These are phyloP conservation scores for Nomada fucata DNA, from an alignment of 2,888 invertebrate species.

Conservation along the genomic window DNA sequence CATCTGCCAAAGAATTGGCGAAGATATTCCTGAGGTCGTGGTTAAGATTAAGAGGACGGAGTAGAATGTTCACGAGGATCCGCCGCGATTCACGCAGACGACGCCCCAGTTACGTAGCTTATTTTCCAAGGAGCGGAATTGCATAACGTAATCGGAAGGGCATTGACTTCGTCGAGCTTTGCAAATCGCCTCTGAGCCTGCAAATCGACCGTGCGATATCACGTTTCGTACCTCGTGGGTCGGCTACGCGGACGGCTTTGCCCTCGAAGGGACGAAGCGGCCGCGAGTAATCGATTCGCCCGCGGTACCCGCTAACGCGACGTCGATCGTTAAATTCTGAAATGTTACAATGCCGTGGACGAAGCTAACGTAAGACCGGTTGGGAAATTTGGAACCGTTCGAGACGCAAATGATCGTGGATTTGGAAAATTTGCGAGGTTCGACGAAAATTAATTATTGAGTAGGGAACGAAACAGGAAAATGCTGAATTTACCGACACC, in stretches of 20 bases:
- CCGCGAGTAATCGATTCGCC: conserved; percentile 25
- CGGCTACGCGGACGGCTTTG: conserved; percentile 4
- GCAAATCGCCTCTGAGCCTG: conserved; percentile 56
- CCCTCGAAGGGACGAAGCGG: conserved; percentile 30
- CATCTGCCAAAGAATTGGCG: no score
- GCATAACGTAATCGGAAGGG: conserved; percentile 51
- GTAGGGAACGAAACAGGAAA: background rate
- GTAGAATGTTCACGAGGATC: background rate
- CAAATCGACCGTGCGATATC: conserved; percentile 57
- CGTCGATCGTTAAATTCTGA: background rate
- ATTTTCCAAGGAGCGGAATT: conserved; percentile 31
- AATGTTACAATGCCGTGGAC: no score
- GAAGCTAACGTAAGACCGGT: no score
- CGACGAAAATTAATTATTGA: no score
- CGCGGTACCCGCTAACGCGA: background rate
- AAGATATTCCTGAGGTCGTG: background rate
- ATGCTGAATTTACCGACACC: background rate
- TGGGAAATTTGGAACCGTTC: no score
- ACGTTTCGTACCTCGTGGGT: conserved; percentile 49
- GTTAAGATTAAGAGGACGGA: background rate
- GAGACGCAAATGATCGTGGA: no score
- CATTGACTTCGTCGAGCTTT: conserved; percentile 59
- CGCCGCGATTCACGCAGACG: background rate
- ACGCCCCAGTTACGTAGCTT: conserved; percentile 15
- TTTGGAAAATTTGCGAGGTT: no score